A percentile compares a stretch with the other conserved stretches of the same genome.
phyloP scores from a whole-genome alignment of 2,797 vertebrate genomes.

The Lagorchestes hirsutus region DNA sequence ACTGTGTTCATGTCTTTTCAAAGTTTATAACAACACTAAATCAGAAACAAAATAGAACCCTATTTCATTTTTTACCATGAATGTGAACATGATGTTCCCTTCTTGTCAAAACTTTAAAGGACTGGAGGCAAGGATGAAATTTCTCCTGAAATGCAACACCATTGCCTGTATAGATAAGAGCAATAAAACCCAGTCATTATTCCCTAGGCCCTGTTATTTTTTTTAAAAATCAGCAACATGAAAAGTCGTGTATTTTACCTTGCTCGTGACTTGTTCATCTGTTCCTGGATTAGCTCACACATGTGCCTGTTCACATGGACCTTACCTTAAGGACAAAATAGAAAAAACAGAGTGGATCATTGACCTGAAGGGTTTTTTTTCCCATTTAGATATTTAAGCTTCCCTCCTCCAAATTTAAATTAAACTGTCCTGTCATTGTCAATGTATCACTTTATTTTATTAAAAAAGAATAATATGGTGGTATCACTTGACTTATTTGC shows the following conservation, averaged over 20 bases:
- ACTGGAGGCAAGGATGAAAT: slow-evolving; percentile 9
- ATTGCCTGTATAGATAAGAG: slow-evolving; percentile 22
- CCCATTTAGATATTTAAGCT: slow-evolving; percentile 17
- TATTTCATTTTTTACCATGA: slow-evolving; percentile 39
- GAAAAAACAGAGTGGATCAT: slow-evolving; percentile 9
- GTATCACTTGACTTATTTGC: neutral
- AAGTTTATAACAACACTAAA: slow-evolving; percentile 29
- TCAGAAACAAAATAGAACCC: slow-evolving; percentile 7
- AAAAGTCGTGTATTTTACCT: neutral
- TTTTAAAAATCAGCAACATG: neutral
- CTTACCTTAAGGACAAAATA: accelerated
- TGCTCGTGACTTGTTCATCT: accelerated
- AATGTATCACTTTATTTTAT: slow-evolving; percentile 40
- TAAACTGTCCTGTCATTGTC: slow-evolving; percentile 40
- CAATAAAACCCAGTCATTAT: slow-evolving; percentile 20
- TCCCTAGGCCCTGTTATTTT: slow-evolving; percentile 20
- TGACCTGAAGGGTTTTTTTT: neutral
- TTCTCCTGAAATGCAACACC: slow-evolving; percentile 33
- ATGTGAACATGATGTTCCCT: slow-evolving; percentile 40
- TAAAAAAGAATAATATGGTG: slow-evolving; percentile 46
- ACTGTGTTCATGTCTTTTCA: neutral
- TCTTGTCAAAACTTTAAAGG: slow-evolving; percentile 21
- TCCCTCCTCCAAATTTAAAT: slow-evolving; percentile 52
- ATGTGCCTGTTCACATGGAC: neutral
- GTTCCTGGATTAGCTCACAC: accelerated